Percentiles rank a stretch among this genome's conserved stretches.
phyloP scores from a whole-genome alignment of 2,888 invertebrate species.

The Lydus trimaculatus region DNA sequence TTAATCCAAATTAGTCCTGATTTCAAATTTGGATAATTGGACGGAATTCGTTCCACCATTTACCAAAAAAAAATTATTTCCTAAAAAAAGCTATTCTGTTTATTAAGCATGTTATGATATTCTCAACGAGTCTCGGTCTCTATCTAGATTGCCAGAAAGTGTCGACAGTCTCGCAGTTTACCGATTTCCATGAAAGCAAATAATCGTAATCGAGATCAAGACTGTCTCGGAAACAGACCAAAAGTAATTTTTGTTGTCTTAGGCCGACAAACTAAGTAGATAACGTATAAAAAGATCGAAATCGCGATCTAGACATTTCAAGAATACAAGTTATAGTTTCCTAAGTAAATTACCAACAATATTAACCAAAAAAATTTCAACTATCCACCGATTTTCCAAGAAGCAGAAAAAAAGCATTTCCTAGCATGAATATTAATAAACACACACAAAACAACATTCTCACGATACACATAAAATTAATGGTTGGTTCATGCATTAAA shows the following conservation, averaged over 20 bases:
- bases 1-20: neutral
- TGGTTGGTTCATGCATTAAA: neutral
- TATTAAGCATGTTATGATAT: too few relatives aligned
- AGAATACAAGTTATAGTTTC: neutral
- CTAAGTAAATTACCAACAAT: neutral
- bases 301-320: neutral
- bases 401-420: neutral
- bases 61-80: neutral
- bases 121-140: too few relatives aligned
- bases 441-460: neutral
- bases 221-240: too few relatives aligned
- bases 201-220: too few relatives aligned
- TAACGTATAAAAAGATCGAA: too few relatives aligned
- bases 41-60: neutral
- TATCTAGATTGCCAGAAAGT: too few relatives aligned
- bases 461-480: constrained; percentile 8
- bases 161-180: too few relatives aligned
- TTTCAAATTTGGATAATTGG: neutral
- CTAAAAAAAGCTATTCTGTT: too few relatives aligned
- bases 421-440: neutral
- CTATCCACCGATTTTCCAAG: neutral
- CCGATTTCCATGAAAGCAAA: too few relatives aligned
- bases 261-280: too few relatives aligned
- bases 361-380: neutral
- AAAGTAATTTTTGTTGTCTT: too few relatives aligned